These are phyloP conservation scores for Prionailurus bengalensis DNA, from an alignment of 2,113 vertebrate species.

Conservation along the genomic window DNA sequence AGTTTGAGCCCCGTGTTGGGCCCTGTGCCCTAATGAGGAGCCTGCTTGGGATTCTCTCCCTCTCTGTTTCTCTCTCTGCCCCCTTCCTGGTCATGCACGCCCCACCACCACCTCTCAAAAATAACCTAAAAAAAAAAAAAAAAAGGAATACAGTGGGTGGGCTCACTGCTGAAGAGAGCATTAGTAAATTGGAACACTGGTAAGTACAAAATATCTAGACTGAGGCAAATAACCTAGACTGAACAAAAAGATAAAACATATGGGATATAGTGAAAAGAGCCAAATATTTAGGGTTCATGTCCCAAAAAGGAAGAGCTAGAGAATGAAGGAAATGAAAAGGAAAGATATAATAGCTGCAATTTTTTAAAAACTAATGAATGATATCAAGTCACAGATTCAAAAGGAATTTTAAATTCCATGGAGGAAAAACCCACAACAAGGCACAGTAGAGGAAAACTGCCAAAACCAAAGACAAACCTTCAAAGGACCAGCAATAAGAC, in stretches of 20 bases:
- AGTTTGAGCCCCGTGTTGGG: too few species aligned
- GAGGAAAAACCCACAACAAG: background rate
- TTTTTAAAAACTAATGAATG: constrained; percentile 8
- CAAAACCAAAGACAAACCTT: background rate
- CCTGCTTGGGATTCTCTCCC: too few species aligned
- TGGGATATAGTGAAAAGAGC: background rate
- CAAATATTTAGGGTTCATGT: background rate
- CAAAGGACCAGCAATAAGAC: background rate
- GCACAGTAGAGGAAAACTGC: background rate
- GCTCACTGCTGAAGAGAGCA: background rate
- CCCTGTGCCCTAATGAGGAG: too few species aligned
- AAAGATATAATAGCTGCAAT: background rate
- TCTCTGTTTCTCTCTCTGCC: too few species aligned
- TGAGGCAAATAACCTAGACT: background rate
- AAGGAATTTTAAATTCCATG: background rate
- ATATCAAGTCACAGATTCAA: background rate
- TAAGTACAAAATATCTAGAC: constrained; percentile 30
- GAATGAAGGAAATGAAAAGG: background rate
- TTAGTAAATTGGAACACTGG: background rate
- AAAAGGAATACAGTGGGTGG: background rate
- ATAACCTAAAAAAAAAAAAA: too few species aligned
- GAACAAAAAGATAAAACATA: background rate
- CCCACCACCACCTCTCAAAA: too few species aligned
- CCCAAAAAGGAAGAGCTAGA: background rate
- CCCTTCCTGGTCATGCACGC: too few species aligned